Evolutionary conservation across 1,140 invertebrate genomes (phyloP).

Genomic region (Teleopsis dalmanni): DNA sequence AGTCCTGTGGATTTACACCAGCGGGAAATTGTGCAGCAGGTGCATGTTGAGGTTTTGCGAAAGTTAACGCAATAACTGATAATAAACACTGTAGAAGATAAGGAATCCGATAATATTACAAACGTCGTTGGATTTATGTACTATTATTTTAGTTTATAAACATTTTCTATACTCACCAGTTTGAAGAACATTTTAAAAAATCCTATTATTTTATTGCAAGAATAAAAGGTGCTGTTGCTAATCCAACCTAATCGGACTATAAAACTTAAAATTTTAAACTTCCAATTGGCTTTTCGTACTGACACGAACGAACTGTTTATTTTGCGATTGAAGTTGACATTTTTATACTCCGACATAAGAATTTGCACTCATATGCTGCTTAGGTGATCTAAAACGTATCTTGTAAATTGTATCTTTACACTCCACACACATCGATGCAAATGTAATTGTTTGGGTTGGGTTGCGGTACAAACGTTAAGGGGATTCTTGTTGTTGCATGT

Average conservation of each 20-base stretch:
- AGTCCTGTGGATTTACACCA: constrained; percentile 43
- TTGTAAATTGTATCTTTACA: too few relatives aligned
- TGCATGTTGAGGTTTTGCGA: constrained; percentile 38
- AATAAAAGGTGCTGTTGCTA: not conserved
- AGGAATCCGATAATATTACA: not conserved
- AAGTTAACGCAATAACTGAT: constrained; percentile 26
- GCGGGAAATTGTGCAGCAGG: constrained; percentile 40
- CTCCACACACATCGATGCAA: too few relatives aligned
- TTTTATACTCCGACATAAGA: constrained; percentile 26
- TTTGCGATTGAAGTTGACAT: constrained; percentile 18
- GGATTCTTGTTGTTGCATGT: too few relatives aligned
- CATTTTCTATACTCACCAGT: constrained; percentile 27
- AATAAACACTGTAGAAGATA: constrained; percentile 22
- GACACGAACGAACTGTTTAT: constrained; percentile 34
- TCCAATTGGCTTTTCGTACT: constrained; percentile 38
- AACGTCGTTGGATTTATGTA: not conserved
- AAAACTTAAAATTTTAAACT: constrained; percentile 31
- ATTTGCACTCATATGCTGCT: too few relatives aligned
- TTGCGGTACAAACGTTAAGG: too few relatives aligned
- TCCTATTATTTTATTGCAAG: constrained; percentile 15
- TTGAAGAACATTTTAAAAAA: constrained; percentile 39
- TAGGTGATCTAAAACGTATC: too few relatives aligned
- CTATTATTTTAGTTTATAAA: too few relatives aligned
- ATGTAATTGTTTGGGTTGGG: too few relatives aligned
- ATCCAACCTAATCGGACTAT: constrained; percentile 38